Base-by-base conservation (phyloP, 2,888 invertebrate species). In the Pomacea canaliculata region DNA sequence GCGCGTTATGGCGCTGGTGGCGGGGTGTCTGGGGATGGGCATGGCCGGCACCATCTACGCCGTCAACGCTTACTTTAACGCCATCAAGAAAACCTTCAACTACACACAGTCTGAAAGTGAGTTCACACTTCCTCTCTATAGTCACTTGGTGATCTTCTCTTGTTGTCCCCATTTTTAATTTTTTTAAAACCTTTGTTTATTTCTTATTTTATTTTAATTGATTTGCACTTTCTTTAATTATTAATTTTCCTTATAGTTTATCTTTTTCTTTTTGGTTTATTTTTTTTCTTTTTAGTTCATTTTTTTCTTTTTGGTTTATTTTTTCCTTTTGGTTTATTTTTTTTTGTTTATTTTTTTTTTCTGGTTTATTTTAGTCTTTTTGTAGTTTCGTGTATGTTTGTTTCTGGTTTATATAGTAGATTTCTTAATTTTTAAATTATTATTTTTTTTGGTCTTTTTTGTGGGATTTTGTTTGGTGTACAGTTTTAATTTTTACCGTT, bases 21-120 rank as follows among this genome's bases (percentile, higher is more conserved):
- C 82, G 0, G 84, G 84, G 0, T 84, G 84, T 69, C 76, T 85
- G 12, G 83, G 83, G 0, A 85, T 85, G 85, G 81, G 71, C 16
- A 80, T 83, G 13, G 83, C 85, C 0, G 85, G 85, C 2, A 83
- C 83, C 49, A 79, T 85, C 62, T 85, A 80, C 75, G 83, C 83
- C n/a, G 83, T 85, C 74, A 81, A 80, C 59, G 82, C 83, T 66
- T 85, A 85, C 76, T 77, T 83, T 7, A 83, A 83, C 65, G 85
- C 85, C 23, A 78, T 85, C 56, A 85, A 85, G 80, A 82, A 83
- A 19, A 82, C 81, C 63, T 85, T 85, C 77, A 81, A 77, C 68
- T 85, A 84, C 72, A 82, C 81, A 8, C 85, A 85, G 65, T 79
- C 83, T 9, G 80, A 84, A 49, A 80, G 85, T 85, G 79, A 56